Evolutionary conservation across 2,888 invertebrate genomes (phyloP), one percentile per base, ranked within the genome.

Genomic region (Sphinx pinastri): DNA sequence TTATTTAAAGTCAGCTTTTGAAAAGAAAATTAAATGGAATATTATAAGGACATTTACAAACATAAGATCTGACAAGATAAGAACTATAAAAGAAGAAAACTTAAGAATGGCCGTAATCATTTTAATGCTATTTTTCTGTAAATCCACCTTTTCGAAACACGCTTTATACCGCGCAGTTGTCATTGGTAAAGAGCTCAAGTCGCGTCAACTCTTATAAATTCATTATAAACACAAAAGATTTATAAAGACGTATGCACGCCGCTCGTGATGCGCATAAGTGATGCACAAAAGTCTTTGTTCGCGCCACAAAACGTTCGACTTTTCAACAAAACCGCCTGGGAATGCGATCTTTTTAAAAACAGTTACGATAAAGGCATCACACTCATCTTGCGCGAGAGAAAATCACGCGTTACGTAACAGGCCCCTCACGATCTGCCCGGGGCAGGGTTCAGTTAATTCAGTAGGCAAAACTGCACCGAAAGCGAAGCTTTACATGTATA

Each of bases 401-500:
- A 72, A 76, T 69, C 76, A 75, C 77, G 71, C 71, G 71, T 76
- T 74, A 74, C 71, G 77, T 79, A 76, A 79, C 76, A 76, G 77
- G 74, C 74, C 78, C 77, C 76, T 81, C 77, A 82, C 82, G 81
- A 82, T 81, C 78, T 77, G 81, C 79, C 79, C 74, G 79, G 19
- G 76, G 75, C 79, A 84, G 83, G 79, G 78, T 78, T 81, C 77
- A 75, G 69, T 77, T 73, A 78, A 73, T 71, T 80, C 78, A 79
- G 72, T 75, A 77, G 74, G 78, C 77, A 74, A 79, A 82, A 79
- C 79, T 83, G 81, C 84, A 86, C 83, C 83, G 81, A 81, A 90
- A 89, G 87, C 88, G 81, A 89, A 90, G 88, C 88, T 78, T 79
- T 82, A 84, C 79, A 79, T 76, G 81, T 81, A 81, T 83, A 80